These are phyloP conservation scores for Diarsia mendica DNA, from an alignment of 2,888 invertebrate genomes.

Conservation along the genomic window DNA sequence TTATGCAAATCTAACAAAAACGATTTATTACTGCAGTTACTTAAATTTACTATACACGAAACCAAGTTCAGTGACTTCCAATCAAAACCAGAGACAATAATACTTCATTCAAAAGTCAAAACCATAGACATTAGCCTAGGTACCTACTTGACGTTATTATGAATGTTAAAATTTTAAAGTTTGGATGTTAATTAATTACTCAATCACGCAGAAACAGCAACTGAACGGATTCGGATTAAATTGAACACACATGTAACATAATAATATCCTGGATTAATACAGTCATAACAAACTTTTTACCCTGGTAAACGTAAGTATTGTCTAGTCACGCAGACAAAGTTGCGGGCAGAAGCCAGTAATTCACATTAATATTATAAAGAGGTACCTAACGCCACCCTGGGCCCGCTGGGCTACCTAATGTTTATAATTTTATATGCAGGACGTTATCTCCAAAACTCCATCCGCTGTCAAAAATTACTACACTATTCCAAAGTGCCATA, in stretches of 20 bases:
- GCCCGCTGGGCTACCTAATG: too few species aligned
- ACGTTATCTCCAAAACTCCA: neutral
- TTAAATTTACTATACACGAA: conserved; percentile 32
- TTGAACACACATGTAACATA: too few species aligned
- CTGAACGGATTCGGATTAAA: neutral
- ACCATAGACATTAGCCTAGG: conserved; percentile 12
- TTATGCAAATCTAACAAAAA: conserved; percentile 42
- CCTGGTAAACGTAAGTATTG: neutral
- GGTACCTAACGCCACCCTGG: too few species aligned
- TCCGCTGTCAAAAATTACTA: neutral
- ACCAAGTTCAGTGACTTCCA: conserved; percentile 58
- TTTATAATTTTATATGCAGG: neutral
- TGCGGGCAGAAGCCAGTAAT: neutral
- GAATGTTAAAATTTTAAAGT: neutral
- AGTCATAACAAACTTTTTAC: neutral
- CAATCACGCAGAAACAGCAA: neutral
- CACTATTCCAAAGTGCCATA: neutral
- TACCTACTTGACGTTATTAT: neutral
- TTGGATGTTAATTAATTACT: neutral
- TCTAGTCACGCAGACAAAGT: neutral
- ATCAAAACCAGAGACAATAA: conserved; percentile 41
- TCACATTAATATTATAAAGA: neutral
- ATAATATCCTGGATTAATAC: neutral
- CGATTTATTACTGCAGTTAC: conserved; percentile 40
- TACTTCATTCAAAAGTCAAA: conserved; percentile 15